A percentile compares a stretch with the other conserved stretches of the same genome.
Evolutionary conservation across 2,113 vertebrate species (phyloP).

Genomic region (Mustelus asterias): DNA sequence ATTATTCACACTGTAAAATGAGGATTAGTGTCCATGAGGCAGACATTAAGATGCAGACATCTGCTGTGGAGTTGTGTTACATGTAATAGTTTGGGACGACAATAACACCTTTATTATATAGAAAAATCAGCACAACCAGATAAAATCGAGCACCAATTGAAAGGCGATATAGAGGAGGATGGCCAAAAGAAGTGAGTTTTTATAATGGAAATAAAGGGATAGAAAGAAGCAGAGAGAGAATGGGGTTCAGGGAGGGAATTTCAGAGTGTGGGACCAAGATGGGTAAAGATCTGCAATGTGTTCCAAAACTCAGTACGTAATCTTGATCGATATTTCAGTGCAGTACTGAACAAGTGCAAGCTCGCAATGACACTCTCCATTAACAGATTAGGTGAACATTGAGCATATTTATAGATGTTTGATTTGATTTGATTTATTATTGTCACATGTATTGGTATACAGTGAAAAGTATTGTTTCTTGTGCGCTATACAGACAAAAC

Average conservation of each 20-base stretch:
- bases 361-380: too few relatives aligned
- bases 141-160: background rate
- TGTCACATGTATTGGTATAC: too few relatives aligned
- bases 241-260: background rate
- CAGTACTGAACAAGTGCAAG: background rate
- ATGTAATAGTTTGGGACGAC: background rate
- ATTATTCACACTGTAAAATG: slow-evolving; percentile 11
- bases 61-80: background rate
- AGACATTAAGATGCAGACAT: slow-evolving; percentile 3
- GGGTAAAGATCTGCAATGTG: background rate
- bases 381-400: background rate
- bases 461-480: too few relatives aligned
- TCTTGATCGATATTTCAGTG: background rate
- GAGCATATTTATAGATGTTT: background rate
- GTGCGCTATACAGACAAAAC: too few relatives aligned
- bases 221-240: background rate
- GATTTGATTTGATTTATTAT: too few relatives aligned
- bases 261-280: background rate
- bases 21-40: background rate
- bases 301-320: background rate
- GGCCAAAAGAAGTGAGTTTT: background rate
- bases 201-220: background rate
- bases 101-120: background rate
- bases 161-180: background rate
- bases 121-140: background rate